Percentiles rank a stretch among this genome's conserved stretches.
Evolutionary conservation across 1,140 invertebrate species (phyloP).

Genomic region (Coboldia fuscipes): DNA sequence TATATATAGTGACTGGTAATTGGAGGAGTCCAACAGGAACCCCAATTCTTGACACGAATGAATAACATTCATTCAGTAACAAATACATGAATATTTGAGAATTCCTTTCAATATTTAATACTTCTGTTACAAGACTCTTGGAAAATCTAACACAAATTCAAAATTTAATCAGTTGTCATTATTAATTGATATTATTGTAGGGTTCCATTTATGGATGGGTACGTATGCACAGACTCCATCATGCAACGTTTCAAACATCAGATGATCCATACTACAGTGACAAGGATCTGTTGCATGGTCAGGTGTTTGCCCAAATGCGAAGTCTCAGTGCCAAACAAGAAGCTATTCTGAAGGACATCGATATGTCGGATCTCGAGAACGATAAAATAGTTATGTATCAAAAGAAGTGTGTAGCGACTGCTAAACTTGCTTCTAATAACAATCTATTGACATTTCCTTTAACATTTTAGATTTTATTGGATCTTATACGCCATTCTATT

Average conservation of each 20-base stretch:
- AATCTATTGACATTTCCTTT: slow-evolving; percentile 3
- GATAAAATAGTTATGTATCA: slow-evolving; percentile 79
- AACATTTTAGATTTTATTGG: slow-evolving; percentile 45
- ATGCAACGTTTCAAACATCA: slow-evolving; percentile 69
- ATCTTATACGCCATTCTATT: slow-evolving; percentile 38
- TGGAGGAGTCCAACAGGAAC: too few relatives aligned
- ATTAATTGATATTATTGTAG: slow-evolving; percentile 23
- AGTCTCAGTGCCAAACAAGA: slow-evolving; percentile 49
- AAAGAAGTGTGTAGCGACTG: slow-evolving; percentile 29
- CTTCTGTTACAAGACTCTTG: too few relatives aligned
- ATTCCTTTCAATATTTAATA: too few relatives aligned
- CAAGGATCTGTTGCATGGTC: slow-evolving; percentile 69
- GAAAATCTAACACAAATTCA: too few relatives aligned
- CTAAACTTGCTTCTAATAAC: slow-evolving; percentile 2
- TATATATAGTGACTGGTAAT: too few relatives aligned
- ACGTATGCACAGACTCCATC: slow-evolving; percentile 69
- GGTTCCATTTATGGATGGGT: slow-evolving; percentile 59
- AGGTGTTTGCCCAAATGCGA: slow-evolving; percentile 45
- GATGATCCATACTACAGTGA: slow-evolving; percentile 77
- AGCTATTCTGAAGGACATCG: slow-evolving; percentile 43
- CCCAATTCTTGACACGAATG: too few relatives aligned
- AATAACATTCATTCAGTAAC: too few relatives aligned
- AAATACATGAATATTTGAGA: too few relatives aligned
- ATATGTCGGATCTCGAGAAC: slow-evolving; percentile 62
- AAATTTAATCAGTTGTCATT: too few relatives aligned